Conservation (phyloP, 2,888 invertebrate species). For the Panzeria rudis region DNA sequence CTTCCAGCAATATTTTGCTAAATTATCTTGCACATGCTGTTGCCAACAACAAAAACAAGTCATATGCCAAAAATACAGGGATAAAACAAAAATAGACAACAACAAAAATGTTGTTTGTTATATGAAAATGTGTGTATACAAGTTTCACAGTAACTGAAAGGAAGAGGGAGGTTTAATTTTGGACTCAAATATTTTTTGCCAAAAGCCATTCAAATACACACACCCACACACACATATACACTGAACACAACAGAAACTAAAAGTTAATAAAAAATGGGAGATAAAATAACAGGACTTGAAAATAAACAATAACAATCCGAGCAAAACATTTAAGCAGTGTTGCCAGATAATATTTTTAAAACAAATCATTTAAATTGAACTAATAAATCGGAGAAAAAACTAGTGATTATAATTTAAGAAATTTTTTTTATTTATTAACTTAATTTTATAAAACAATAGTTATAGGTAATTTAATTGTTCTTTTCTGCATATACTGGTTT, state of each 20-base stretch:
- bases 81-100: conserved; percentile 2
- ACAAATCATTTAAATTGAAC: too few species aligned
- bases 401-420: too few species aligned
- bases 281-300: conserved; percentile 11
- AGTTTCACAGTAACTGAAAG: background rate
- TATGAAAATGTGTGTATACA: background rate
- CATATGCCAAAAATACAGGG: conserved; percentile 60
- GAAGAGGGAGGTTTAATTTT: conserved; percentile 12
- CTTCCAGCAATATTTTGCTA: background rate
- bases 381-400: too few species aligned
- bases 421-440: too few species aligned
- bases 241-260: background rate
- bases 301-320: background rate
- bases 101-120: background rate
- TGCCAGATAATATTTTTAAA: background rate
- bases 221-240: background rate
- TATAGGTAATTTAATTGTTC: too few species aligned
- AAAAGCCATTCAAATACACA: conserved; percentile 16
- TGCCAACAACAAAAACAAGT: conserved; percentile 46
- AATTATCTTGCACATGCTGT: conserved; percentile 40
- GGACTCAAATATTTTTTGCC: background rate
- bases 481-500: too few species aligned
- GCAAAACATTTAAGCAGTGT: background rate
- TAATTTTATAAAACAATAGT: too few species aligned
- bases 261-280: conserved; percentile 1